Percentiles rank a stretch among this genome's conserved stretches.
These are phyloP conservation scores for Linnaemya tessellans DNA, from an alignment of 2,888 invertebrate genomes.

Conservation along the genomic window DNA sequence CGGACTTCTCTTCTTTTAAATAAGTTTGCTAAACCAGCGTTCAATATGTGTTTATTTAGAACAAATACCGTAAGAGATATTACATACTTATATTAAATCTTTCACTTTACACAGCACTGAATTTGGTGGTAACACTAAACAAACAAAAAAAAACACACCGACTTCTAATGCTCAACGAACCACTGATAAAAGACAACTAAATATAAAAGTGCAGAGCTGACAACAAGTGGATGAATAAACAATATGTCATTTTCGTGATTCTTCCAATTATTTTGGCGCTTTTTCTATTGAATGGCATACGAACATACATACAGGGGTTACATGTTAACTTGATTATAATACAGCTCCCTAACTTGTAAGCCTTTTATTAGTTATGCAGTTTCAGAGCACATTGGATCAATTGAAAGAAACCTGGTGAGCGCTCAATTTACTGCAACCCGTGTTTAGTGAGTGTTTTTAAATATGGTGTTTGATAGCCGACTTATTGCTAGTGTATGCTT, in stretches of 20 bases:
- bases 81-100: conserved; percentile 17
- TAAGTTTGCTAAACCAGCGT: not conserved
- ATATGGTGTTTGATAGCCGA: too few relatives aligned
- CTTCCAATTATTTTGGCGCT: not conserved
- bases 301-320: too few relatives aligned
- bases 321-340: too few relatives aligned
- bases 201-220: conserved; percentile 47
- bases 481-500: too few relatives aligned
- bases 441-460: too few relatives aligned
- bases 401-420: too few relatives aligned
- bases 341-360: too few relatives aligned
- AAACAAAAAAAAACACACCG: conserved; percentile 8
- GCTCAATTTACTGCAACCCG: too few relatives aligned
- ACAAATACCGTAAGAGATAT: conserved; percentile 10
- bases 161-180: conserved; percentile 44
- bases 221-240: conserved; percentile 61
- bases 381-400: too few relatives aligned
- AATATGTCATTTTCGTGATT: conserved; percentile 28
- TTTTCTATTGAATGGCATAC: not conserved
- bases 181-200: conserved; percentile 58
- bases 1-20: not conserved
- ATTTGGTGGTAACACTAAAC: conserved; percentile 12
- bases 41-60: conserved; percentile 7
- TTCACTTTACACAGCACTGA: conserved; percentile 26
- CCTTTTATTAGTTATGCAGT: too few relatives aligned